Evolutionary conservation across 92 coral and sea anemone species (phyloP), one percentile per base, ranked within the genome.

Genomic region (Metridium senile): DNA sequence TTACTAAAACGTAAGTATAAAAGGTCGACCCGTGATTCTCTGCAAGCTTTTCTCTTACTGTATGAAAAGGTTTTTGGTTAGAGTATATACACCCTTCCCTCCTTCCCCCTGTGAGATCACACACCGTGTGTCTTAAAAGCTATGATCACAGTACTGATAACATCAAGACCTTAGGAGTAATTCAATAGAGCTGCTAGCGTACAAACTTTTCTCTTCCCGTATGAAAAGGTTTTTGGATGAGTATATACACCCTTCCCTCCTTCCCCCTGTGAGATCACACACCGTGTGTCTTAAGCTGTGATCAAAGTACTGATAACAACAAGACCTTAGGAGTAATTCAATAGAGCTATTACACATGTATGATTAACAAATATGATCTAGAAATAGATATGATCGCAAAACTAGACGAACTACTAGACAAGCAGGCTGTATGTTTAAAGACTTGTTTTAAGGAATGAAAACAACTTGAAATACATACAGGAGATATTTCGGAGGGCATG

Each of bases 121-220:
- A 39, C 49, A 39, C 13, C 6, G 49, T 39, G n/a, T n/a, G 6
- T 39, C 8, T 13, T 13, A 4, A 4, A 39, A 39, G 49, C 49
- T 13, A 13, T 39, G 74, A 70, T 70, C 25, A 16, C 25, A 20
- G 3, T 54, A 54, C 31, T 1, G 74, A 70, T 70, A 70, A 45
- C 74, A 65, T 35, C 34, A 32, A 39, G 54, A 68, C 74, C 74
- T 49, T 70, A 16, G 22, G 19, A n/a, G 74, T 21, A 11, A 45
- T 32, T 9, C 35, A 56, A 70, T 70, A 49, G 4, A 17, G 74
- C 26, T 39, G 49, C 6, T 13, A 39, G 13, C 6, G 49, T 39
- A 6, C 49, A 13, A 39, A 39, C 13, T 6, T 39, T 39, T 39
- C 49, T 39, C 49, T n/a, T n/a, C n/a, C n/a, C n/a, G n/a, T n/a